Evolutionary conservation across 2,797 vertebrate genomes (phyloP), one percentile per base, ranked within the genome.

Genomic region (Nasua narica): DNA sequence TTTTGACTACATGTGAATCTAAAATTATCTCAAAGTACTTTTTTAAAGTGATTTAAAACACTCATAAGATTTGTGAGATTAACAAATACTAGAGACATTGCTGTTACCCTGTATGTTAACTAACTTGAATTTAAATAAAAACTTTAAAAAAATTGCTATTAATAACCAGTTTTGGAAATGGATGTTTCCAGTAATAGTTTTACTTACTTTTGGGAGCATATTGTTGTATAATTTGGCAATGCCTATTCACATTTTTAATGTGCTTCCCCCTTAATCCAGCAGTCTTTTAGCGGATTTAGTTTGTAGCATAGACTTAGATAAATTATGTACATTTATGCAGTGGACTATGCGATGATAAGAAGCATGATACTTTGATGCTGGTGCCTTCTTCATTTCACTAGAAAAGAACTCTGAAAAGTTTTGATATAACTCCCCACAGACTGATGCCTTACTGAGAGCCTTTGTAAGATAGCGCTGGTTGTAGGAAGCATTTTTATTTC

Each of bases 401-500:
- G 56, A 74, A 82, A 87, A 56, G 25, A 37, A 27, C 60, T 78
- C 2, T 95, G 87, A 52, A 70, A 90, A 56, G n/a, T 82, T 86
- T 92, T 90, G 50, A 82, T 54, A 23, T 19, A 50, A n/a, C 90
- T 91, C 32, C 6, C 52, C 60, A n/a, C 11, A 78, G 40, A 46
- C 65, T 56, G 35, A 27, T 67, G 25, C 86, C 69, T 87, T 23
- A 81, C 76, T 76, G 56, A 81, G n/a, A 82, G 27, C 72, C 86
- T 21, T 65, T 81, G 12, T 82, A 93, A 77, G 67, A 54, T 21
- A 54, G 32, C 25, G 27, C 74, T 77, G 37, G 32, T 89, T 58
- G 77, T 93, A 83, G 62, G 54, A 62, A 87, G 23, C 69, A 83
- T 60, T 87, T n/a, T 12, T 29, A n/a, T 78, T 96, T 96, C 54